Percentiles rank a stretch among this genome's conserved stretches.
phyloP scores from a whole-genome alignment of 1,140 invertebrate genomes.

The Chrysomallon squamiferum region DNA sequence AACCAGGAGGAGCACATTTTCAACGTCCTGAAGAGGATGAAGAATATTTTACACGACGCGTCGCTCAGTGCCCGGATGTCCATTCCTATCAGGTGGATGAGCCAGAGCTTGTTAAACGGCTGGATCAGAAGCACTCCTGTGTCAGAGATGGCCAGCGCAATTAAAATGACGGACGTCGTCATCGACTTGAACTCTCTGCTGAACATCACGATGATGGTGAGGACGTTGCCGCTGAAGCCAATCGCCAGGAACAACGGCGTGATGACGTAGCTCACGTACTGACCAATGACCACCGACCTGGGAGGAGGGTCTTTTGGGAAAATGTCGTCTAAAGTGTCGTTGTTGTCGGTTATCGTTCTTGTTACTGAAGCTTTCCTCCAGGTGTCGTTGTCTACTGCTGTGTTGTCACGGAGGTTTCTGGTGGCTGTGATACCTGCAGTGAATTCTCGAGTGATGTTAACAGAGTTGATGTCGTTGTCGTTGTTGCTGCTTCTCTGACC shows the following conservation, averaged over 20 bases:
- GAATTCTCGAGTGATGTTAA: no score
- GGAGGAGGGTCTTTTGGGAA: no score
- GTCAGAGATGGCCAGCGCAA: conserved; percentile 35
- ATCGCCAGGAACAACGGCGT: conserved; percentile 23
- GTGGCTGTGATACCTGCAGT: no score
- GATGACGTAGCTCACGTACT: neutral
- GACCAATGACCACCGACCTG: no score
- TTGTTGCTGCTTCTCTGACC: no score
- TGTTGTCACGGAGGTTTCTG: no score
- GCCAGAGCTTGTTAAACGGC: conserved; percentile 35
- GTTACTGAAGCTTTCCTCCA: no score
- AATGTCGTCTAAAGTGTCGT: no score
- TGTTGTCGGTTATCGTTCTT: no score
- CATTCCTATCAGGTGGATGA: conserved; percentile 17
- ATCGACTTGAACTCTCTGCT: conserved; percentile 14
- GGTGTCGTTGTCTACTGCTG: no score
- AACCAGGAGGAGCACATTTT: conserved; percentile 53
- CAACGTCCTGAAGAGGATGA: conserved; percentile 32
- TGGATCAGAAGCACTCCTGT: conserved; percentile 22
- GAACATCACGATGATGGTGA: conserved; percentile 32
- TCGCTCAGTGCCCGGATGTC: conserved; percentile 30
- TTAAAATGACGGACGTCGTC: conserved; percentile 24
- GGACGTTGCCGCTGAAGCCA: conserved; percentile 32
- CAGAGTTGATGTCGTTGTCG: no score
- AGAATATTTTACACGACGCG: conserved; percentile 33